Evolutionary conservation across 2,888 invertebrate species (phyloP), one percentile per base, ranked within the genome.

Genomic region (Cerceris ruficornis): DNA sequence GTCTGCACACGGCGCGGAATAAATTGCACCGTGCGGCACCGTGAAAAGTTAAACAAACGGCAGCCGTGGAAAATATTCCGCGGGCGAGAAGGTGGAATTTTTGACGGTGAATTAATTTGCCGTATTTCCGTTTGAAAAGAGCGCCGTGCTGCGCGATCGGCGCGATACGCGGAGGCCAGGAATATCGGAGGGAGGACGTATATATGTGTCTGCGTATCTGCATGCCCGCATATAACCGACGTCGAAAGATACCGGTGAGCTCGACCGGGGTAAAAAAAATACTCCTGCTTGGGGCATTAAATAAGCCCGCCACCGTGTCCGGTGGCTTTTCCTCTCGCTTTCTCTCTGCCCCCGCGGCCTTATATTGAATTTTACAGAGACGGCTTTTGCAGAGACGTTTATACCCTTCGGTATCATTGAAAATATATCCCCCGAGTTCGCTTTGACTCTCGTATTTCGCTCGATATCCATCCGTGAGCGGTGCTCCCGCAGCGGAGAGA

Each of bases 91-190:
- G 41, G 60, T 55, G 49, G 39, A 54, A 67, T 55, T 49, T 43
- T n/a, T 43, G 55, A 43, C 57, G 64, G 65, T 66, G 68, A 80
- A 80, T 80, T 80, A 80, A 80, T 80, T 80, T 75, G 58, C 62
- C 80, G 70, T 66, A 68, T 75, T 66, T 65, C 50, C 62, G 14
- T 42, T 65, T 59, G 50, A 14, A 54, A 57, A 58, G 49, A n/a
- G 28, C 28, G 28, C 28, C 28, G 4, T 2, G 4, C 17, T 55
- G 7, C 17, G 55, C 55, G 17, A 28, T 55, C 55, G 55, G 1
- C 11, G 15, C 17, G 17, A 55, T 46, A 55, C 28, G 17, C 28
- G 55, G 1, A 17, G 4, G 0, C 5, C 17, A 11, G 17, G 2
- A 7, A 11, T 55, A 55, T 17, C 55, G 17, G 2, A 2, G 46